These are phyloP conservation scores for Bombyx mandarina DNA, from an alignment of 1,140 invertebrate species.

Conservation along the genomic window DNA sequence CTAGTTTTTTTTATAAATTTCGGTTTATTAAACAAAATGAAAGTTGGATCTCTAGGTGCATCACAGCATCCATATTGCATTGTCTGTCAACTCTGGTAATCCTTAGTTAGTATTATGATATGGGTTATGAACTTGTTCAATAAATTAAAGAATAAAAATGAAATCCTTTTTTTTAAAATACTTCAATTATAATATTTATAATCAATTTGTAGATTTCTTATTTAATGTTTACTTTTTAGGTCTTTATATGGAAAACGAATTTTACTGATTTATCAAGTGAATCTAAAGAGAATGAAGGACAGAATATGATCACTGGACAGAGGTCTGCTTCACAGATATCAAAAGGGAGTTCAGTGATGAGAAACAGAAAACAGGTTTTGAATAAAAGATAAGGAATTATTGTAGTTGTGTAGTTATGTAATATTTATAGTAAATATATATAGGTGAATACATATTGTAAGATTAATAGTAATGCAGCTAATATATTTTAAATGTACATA, in stretches of 20 bases:
- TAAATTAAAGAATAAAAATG: too few species aligned
- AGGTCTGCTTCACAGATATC: constrained; percentile 28
- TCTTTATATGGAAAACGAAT: constrained; percentile 76
- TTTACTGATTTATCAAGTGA: constrained; percentile 47
- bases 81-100: too few species aligned
- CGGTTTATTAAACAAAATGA: too few species aligned
- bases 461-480: constrained; percentile 4
- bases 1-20: too few species aligned
- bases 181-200: too few species aligned
- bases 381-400: constrained; percentile 35
- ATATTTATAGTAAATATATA: neutral
- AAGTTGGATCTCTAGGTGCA: too few species aligned
- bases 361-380: constrained; percentile 40
- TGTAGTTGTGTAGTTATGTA: constrained; percentile 19
- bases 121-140: too few species aligned
- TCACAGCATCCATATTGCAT: too few species aligned
- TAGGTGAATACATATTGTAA: too few species aligned
- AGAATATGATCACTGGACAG: constrained; percentile 22
- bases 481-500: constrained; percentile 11
- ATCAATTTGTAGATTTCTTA: neutral
- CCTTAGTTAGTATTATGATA: too few species aligned
- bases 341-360: constrained; percentile 26
- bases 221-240: constrained; percentile 48
- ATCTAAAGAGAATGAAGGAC: constrained; percentile 42
- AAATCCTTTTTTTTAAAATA: too few species aligned